These are phyloP conservation scores for Pedetes capensis DNA, from an alignment of 2,113 vertebrate genomes.

Conservation along the genomic window DNA sequence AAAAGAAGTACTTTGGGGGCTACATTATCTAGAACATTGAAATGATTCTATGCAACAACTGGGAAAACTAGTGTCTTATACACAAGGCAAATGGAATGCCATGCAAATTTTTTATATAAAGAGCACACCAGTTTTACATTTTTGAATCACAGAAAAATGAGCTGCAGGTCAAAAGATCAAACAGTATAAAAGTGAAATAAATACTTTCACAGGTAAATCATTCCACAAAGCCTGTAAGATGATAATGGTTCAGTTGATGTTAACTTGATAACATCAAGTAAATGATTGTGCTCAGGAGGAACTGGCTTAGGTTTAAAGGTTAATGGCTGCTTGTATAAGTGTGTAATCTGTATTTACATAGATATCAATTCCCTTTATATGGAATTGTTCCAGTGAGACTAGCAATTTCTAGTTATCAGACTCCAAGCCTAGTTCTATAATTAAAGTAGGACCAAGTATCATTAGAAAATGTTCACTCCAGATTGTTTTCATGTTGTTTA, in stretches of 20 bases:
- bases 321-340: conserved; percentile 30
- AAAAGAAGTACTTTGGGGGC: neutral
- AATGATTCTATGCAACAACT: neutral
- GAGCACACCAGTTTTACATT: neutral
- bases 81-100: neutral
- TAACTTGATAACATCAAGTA: conserved; percentile 28
- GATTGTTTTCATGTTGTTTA: neutral
- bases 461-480: neutral
- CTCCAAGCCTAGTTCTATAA: neutral
- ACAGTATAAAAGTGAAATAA: neutral
- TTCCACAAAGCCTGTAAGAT: neutral
- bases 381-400: neutral
- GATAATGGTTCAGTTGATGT: conserved; percentile 6
- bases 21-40: neutral
- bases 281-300: conserved; percentile 7
- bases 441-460: neutral
- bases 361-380: neutral
- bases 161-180: neutral
- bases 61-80: neutral
- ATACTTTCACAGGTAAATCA: neutral
- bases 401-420: neutral
- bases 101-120: neutral
- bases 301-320: neutral
- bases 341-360: neutral
- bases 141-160: neutral